Evolutionary conservation across 2,888 invertebrate genomes (phyloP).

Genomic region (Escarpia spicata): DNA sequence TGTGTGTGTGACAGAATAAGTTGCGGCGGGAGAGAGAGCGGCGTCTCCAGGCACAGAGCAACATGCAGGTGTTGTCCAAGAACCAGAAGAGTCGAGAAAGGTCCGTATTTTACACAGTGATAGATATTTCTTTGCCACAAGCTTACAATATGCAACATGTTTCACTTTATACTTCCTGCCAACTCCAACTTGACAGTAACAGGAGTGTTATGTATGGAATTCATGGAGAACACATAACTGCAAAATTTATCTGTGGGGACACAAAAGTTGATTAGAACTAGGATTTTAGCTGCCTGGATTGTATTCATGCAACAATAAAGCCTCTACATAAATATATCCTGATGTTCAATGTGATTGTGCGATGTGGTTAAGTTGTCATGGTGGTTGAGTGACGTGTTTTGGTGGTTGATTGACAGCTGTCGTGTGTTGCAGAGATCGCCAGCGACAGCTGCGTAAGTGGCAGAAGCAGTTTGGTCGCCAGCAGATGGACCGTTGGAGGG

Average conservation of each 20-base stretch:
- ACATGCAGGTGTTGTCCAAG: constrained; percentile 84
- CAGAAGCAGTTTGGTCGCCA: constrained; percentile 76
- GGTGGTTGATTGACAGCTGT: not conserved
- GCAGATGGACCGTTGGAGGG: constrained; percentile 48
- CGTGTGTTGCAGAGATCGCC: constrained; percentile 64
- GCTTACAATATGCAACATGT: not conserved
- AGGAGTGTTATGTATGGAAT: no score
- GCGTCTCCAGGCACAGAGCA: constrained; percentile 70
- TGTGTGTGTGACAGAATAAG: constrained; percentile 51
- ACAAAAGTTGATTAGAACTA: no score
- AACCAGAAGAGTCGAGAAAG: constrained; percentile 76
- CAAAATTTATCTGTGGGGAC: no score
- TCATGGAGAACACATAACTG: no score
- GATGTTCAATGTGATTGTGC: no score
- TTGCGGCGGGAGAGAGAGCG: constrained; percentile 79
- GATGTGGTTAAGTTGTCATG: not conserved
- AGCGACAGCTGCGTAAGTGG: constrained; percentile 80
- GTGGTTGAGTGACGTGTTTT: not conserved
- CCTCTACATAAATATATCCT: no score
- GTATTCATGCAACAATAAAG: no score
- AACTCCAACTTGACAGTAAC: no score
- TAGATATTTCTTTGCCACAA: not conserved
- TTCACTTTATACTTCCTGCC: no score
- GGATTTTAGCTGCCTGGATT: no score
- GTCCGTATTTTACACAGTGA: constrained; percentile 45